Percentiles rank a stretch among this genome's conserved stretches.
Evolutionary conservation across 2,113 vertebrate species (phyloP).

Genomic region (Shinisaurus crocodilurus): DNA sequence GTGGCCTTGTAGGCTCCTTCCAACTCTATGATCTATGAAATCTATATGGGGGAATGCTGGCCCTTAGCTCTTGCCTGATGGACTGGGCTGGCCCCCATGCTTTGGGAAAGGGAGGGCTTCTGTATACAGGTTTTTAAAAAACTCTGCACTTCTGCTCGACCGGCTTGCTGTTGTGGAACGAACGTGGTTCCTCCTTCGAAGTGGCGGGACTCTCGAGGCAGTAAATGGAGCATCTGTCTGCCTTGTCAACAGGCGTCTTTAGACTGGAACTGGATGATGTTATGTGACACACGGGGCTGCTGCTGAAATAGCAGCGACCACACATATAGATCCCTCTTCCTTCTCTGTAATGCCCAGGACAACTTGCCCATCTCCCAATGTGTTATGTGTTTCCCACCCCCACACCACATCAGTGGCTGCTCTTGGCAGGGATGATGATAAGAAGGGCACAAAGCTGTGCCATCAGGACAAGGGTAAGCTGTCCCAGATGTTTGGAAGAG

Average conservation of each 20-base stretch:
- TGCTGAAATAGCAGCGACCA: background rate
- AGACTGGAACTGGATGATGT: background rate
- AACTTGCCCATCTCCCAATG: background rate
- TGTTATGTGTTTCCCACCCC: background rate
- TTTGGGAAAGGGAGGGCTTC: background rate
- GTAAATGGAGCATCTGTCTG: background rate
- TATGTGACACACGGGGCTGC: accelerated
- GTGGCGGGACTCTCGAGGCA: background rate
- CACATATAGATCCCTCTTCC: too few relatives aligned
- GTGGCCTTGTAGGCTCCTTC: too few relatives aligned
- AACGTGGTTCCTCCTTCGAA: background rate
- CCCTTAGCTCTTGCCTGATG: background rate
- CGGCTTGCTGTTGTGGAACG: background rate
- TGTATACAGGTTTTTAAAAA: background rate
- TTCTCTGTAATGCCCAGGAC: background rate
- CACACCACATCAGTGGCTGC: background rate
- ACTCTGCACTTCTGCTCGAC: background rate
- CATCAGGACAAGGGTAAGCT: background rate
- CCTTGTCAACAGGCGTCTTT: background rate
- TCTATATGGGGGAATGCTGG: background rate
- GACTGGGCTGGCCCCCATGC: too few relatives aligned
- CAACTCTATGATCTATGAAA: too few relatives aligned
- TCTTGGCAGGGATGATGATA: background rate
- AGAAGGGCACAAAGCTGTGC: background rate
- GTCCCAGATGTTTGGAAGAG: background rate